phyloP scores from a whole-genome alignment of 2,888 invertebrate genomes.

The Lasioglossum marginatum region DNA sequence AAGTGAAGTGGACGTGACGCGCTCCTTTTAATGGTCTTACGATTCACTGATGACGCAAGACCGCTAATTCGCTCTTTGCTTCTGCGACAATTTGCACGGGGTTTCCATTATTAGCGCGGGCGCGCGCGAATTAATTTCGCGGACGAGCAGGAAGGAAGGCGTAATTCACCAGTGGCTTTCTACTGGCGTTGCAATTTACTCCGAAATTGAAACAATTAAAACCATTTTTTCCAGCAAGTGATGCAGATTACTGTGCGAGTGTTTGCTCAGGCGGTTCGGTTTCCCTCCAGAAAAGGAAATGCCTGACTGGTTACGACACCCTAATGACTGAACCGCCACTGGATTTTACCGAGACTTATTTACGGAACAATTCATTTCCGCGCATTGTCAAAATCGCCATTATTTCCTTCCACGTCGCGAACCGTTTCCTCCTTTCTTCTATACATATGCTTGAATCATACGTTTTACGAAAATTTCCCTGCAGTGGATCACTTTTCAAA shows the following conservation, averaged over 20 bases:
- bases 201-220: conserved; percentile 77
- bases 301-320: conserved; percentile 51
- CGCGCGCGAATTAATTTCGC: conserved; percentile 74
- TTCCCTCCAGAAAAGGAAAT: conserved; percentile 59
- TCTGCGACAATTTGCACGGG: conserved; percentile 67
- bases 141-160: conserved; percentile 76
- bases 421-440: conserved; percentile 5
- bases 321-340: conserved; percentile 38
- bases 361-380: conserved; percentile 18
- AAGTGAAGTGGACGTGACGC: background rate
- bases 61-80: conserved; percentile 30
- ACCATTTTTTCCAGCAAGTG: conserved; percentile 45
- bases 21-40: conserved; percentile 15
- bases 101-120: conserved; percentile 70
- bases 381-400: conserved; percentile 14
- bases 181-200: conserved; percentile 69
- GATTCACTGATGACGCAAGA: conserved; percentile 51
- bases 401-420: background rate
- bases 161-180: conserved; percentile 72
- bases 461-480: too few relatives aligned
- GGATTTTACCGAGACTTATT: conserved; percentile 19
- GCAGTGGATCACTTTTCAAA: too few relatives aligned
- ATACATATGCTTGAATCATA: background rate
- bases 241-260: conserved; percentile 67
- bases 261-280: conserved; percentile 35